Evolutionary conservation across 2,113 vertebrate species (phyloP).

Genomic region (Vulpes lagopus): DNA sequence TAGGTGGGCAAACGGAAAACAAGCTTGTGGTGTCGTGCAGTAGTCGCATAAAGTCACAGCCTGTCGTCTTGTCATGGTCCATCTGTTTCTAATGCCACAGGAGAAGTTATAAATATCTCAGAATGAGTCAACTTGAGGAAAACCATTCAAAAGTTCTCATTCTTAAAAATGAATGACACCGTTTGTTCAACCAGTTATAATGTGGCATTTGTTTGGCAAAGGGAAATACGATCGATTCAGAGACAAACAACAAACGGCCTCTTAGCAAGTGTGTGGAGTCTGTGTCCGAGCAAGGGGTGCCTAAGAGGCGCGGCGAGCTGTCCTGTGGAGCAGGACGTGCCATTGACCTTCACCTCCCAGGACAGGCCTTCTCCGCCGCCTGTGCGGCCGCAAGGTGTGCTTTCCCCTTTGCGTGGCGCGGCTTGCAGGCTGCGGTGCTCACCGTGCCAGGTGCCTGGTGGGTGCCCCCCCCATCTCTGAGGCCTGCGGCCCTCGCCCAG

Average conservation of each 20-base stretch:
- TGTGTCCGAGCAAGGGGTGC: conserved; percentile 64
- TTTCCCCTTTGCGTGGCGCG: too few relatives aligned
- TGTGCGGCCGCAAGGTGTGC: background rate
- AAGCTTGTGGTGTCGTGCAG: background rate
- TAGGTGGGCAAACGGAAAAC: conserved; percentile 13
- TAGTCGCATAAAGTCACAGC: background rate
- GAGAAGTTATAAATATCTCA: conserved; percentile 25
- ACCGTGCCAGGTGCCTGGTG: background rate
- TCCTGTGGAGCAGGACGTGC: conserved; percentile 50
- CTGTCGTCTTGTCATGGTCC: conserved; percentile 45
- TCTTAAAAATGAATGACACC: conserved; percentile 58
- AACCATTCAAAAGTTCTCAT: conserved; percentile 66
- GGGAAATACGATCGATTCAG: conserved; percentile 26
- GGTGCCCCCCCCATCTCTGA: background rate
- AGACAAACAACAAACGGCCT: conserved; percentile 22
- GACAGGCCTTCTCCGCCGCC: background rate
- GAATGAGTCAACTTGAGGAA: conserved; percentile 74
- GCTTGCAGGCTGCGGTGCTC: too few relatives aligned
- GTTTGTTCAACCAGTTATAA: conserved; percentile 20
- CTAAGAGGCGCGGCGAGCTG: conserved; percentile 61
- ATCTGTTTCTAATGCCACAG: conserved; percentile 63
- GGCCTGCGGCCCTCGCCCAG: background rate
- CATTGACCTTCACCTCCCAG: background rate
- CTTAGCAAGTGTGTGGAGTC: conserved; percentile 59
- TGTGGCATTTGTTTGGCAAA: conserved; percentile 55